phyloP scores from a whole-genome alignment of 2,888 invertebrate species.

The Rhagophthalmus giganteus region DNA sequence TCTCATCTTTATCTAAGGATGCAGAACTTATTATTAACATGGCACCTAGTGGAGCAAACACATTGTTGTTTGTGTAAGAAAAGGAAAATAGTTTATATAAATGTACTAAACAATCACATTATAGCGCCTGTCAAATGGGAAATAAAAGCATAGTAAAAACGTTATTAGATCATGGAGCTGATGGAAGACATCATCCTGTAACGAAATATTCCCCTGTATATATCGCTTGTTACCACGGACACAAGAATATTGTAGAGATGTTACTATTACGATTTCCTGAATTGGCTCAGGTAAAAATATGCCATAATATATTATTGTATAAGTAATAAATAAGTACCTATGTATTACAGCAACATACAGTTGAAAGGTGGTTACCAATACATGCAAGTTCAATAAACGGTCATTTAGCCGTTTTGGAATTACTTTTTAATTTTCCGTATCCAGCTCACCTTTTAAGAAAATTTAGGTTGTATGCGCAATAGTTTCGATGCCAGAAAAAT shows the following conservation, averaged over 20 bases:
- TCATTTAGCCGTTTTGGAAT: constrained; percentile 74
- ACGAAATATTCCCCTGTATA: constrained; percentile 93
- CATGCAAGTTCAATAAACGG: constrained; percentile 93
- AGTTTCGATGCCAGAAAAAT: too few relatives aligned
- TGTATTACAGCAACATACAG: constrained; percentile 77
- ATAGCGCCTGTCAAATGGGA: constrained; percentile 85
- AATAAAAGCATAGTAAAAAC: constrained; percentile 75
- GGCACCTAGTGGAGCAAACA: constrained; percentile 86
- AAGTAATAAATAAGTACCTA: too few relatives aligned
- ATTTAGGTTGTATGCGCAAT: too few relatives aligned
- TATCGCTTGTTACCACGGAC: constrained; percentile 86
- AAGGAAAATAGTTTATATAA: background rate
- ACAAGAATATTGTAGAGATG: constrained; percentile 73
- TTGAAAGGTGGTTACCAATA: constrained; percentile 89
- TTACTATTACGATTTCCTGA: constrained; percentile 82
- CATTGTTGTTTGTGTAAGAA: constrained; percentile 81
- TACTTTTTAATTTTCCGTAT: constrained; percentile 81
- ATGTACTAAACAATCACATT: constrained; percentile 18
- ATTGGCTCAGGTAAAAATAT: constrained; percentile 66
- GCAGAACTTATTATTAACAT: constrained; percentile 80
- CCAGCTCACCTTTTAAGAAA: constrained; percentile 69
- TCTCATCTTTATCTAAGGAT: constrained; percentile 67
- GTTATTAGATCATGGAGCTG: constrained; percentile 80
- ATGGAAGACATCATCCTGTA: constrained; percentile 85
- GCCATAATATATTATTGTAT: background rate